These are phyloP conservation scores for Molossus alvarezi DNA, from an alignment of 2,797 vertebrate genomes.

Conservation along the genomic window DNA sequence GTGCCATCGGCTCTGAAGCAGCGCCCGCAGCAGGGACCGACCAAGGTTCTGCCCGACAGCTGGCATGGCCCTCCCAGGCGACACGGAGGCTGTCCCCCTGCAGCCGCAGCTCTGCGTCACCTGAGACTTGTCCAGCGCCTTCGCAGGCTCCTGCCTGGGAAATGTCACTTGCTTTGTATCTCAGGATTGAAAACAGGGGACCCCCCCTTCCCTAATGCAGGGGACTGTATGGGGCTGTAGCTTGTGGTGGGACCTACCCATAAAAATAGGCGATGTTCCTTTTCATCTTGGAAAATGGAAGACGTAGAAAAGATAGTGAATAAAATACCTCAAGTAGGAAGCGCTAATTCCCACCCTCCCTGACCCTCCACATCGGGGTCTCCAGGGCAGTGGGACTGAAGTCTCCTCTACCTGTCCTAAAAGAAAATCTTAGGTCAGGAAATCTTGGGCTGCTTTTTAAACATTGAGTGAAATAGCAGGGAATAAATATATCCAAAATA, in stretches of 20 bases:
- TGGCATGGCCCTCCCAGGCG: too few relatives aligned
- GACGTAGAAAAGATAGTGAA: not conserved
- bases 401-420: not conserved
- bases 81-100: too few relatives aligned
- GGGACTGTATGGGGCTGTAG: fast-evolving
- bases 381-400: not conserved
- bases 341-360: not conserved
- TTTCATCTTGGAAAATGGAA: not conserved
- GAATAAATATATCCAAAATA: not conserved
- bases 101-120: not conserved
- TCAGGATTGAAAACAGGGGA: not conserved
- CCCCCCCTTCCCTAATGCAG: not conserved
- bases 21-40: too few relatives aligned
- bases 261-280: not conserved
- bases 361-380: not conserved
- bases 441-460: not conserved
- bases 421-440: not conserved
- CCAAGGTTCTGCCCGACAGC: too few relatives aligned
- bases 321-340: not conserved
- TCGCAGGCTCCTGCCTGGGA: not conserved
- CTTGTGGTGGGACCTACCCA: too few relatives aligned
- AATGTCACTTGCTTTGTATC: not conserved
- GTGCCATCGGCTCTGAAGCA: not conserved
- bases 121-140: not conserved
- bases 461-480: not conserved